A percentile compares a stretch with the other conserved stretches of the same genome.
Conservation (phyloP, 2,113 vertebrate species). For the Campylomormyrus numenius region DNA sequence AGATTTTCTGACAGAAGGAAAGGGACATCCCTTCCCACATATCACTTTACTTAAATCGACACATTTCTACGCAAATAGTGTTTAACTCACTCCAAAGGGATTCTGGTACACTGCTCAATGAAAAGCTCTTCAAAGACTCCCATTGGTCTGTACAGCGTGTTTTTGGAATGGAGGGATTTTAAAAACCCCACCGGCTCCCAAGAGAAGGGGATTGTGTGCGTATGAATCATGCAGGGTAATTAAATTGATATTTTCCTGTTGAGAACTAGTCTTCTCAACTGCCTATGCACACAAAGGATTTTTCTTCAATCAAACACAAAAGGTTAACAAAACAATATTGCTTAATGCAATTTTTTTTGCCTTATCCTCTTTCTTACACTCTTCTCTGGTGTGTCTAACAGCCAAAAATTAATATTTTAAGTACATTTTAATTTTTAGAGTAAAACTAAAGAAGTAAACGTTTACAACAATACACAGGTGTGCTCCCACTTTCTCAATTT, state of each 20-base stretch:
- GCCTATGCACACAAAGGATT: not conserved
- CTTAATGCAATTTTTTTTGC: not conserved
- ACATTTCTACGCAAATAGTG: not conserved
- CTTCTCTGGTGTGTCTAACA: not conserved
- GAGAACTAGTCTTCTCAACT: not conserved
- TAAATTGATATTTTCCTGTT: slow-evolving; percentile 19
- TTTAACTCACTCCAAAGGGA: slow-evolving; percentile 1
- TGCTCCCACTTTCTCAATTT: not conserved
- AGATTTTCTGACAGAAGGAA: not conserved
- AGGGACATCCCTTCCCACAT: not conserved
- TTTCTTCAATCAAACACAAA: not conserved
- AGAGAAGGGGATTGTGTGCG: not conserved
- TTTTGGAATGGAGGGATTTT: not conserved
- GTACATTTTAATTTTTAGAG: not conserved
- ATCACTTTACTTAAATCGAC: not conserved
- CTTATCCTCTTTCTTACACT: not conserved
- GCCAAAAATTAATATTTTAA: not conserved
- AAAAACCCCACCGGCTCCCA: slow-evolving; percentile 17
- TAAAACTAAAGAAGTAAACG: not conserved
- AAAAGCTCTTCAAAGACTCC: not conserved
- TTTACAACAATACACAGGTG: not conserved
- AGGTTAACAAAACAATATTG: slow-evolving; percentile 10
- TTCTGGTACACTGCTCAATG: not conserved
- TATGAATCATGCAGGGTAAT: slow-evolving; percentile 17
- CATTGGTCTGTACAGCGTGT: not conserved